Base-by-base conservation (phyloP, 2,113 vertebrate genomes). In the Bombycilla garrulus region DNA sequence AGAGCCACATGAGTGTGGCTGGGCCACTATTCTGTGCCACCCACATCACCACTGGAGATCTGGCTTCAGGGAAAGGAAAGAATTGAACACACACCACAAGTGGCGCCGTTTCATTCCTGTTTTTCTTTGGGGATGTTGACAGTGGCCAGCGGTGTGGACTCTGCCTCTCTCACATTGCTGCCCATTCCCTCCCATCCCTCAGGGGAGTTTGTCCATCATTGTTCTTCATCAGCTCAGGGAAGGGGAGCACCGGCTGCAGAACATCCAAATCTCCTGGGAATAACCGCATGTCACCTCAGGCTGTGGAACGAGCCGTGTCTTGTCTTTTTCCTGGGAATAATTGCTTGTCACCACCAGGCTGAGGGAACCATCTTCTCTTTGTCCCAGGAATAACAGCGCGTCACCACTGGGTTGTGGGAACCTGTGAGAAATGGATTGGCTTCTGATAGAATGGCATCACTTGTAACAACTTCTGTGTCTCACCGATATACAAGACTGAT, bases 241-340 rank as follows among this genome's bases (percentile, higher is more conserved):
- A 64, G 44, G 8, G 23, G 10, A 65, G 19, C 4, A 3, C 12
- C 56, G 62, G 16, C 56, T 70, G 12, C 0, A 0, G 23, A 58
- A 17, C 26, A 36, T 44, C 45, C 31, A 35, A 16, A 31, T 9
- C 48, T 17, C 29, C 16, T 2, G 5, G 25, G 71, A 74, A 31
- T 18, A 3, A 22, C 33, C 1, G 1, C 1, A 1, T 45, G 42
- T 21, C 54, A 7, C 20, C 2, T 11, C 5, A n/a, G 24, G 38
- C 31, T 73, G 38, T 38, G n/a, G n/a, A n/a, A n/a, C n/a, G n/a
- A n/a, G n/a, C n/a, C n/a, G n/a, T n/a, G n/a, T n/a, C 31, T n/a
- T n/a, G 4, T 18, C 48, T 42, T 64, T 14, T 4, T 42, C 29
- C 50, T 5, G 8, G 50, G 26, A 51, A 51, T 51, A 5, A 28